These are phyloP conservation scores for Panzeria rudis DNA, from an alignment of 2,888 invertebrate genomes.

Conservation along the genomic window DNA sequence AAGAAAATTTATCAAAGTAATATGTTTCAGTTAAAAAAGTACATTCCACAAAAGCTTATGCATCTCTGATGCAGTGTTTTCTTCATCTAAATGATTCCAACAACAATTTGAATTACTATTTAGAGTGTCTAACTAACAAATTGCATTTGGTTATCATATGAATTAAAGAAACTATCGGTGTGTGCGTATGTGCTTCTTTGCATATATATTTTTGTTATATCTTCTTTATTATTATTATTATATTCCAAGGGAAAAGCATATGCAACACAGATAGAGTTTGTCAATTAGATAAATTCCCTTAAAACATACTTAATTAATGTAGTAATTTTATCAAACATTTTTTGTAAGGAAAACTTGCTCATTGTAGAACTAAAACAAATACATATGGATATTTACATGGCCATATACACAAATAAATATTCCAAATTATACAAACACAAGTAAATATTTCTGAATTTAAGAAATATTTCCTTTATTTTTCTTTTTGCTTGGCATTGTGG, in stretches of 20 bases:
- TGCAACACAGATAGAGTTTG: constrained; percentile 65
- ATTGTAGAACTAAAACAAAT: constrained; percentile 30
- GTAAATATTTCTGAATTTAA: constrained; percentile 20
- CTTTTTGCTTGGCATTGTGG: constrained; percentile 2
- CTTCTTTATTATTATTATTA: constrained; percentile 34
- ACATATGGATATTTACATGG: background rate
- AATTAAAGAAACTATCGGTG: constrained; percentile 13
- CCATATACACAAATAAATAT: constrained; percentile 11
- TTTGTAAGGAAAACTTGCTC: constrained; percentile 48
- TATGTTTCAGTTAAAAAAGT: too few relatives aligned
- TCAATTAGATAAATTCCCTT: constrained; percentile 73
- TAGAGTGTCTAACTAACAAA: constrained; percentile 44
- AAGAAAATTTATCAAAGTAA: too few relatives aligned
- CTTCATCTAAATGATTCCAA: background rate
- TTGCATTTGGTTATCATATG: constrained; percentile 48
- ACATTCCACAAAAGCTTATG: too few relatives aligned
- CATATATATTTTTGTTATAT: background rate
- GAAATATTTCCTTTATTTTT: constrained; percentile 38
- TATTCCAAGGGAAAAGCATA: constrained; percentile 46
- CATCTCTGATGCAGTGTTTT: too few relatives aligned
- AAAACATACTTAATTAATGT: constrained; percentile 73
- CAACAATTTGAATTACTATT: constrained; percentile 30
- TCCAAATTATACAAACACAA: constrained; percentile 6
- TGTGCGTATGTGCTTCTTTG: background rate
- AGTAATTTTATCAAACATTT: constrained; percentile 62